phyloP scores from a whole-genome alignment of 2,888 invertebrate genomes.

The Caenorhabditis macrosperma region DNA sequence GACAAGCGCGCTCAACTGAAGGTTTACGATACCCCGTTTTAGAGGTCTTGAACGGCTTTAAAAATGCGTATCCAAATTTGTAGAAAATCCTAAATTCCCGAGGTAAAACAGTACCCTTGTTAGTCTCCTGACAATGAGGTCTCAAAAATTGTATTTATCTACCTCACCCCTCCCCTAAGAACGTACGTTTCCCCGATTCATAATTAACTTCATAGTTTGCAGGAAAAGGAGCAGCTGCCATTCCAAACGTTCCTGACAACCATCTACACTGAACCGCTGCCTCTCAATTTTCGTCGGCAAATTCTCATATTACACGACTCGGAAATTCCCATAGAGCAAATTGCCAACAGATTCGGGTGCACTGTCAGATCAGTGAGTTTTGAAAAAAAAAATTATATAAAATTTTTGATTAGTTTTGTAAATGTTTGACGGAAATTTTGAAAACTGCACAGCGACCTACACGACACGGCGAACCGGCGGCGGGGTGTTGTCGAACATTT shows the following conservation, averaged over 20 bases:
- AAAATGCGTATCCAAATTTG: background rate
- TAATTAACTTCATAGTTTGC: background rate
- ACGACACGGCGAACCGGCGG: too few species aligned
- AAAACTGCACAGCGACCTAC: too few species aligned
- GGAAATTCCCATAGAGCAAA: background rate
- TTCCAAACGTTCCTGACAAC: constrained; percentile 18
- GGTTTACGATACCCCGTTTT: too few species aligned
- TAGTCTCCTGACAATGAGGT: too few species aligned
- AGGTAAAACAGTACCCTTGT: too few species aligned
- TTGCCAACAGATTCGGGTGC: background rate
- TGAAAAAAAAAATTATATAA: background rate
- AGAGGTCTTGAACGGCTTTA: background rate
- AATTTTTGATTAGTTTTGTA: too few species aligned
- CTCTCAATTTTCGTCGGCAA: constrained; percentile 14
- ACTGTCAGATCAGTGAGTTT: constrained; percentile 15
- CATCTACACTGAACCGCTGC: constrained; percentile 28
- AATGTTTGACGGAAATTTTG: too few species aligned
- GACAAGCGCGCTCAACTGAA: too few species aligned
- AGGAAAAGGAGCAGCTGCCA: constrained; percentile 10
- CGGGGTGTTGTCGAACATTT: too few species aligned
- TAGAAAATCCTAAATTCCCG: too few species aligned
- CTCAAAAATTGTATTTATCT: too few species aligned
- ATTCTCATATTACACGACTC: constrained; percentile 9
- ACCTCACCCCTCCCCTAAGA: too few species aligned
- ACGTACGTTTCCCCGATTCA: background rate